A percentile compares a stretch with the other conserved stretches of the same genome.
Evolutionary conservation across 2,113 vertebrate species (phyloP).

Genomic region (Loxodonta africana): DNA sequence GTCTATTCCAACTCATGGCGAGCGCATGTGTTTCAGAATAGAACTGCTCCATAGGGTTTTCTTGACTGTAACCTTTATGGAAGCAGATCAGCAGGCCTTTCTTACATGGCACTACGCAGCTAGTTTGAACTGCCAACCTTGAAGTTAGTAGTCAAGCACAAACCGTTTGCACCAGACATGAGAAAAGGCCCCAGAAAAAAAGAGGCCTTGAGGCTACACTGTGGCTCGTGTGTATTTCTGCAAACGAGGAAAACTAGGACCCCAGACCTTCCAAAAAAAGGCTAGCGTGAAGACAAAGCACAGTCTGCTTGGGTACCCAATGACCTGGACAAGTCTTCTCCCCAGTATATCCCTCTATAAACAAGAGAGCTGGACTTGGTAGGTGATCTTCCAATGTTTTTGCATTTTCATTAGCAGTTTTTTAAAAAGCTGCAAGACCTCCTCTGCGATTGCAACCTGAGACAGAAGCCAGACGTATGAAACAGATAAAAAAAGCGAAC

Average conservation of each 20-base stretch:
- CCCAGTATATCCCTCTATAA: neutral
- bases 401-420: neutral
- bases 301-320: neutral
- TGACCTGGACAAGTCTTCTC: neutral
- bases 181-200: neutral
- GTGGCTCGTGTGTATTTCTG: neutral
- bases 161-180: neutral
- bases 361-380: neutral
- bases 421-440: constrained; percentile 33
- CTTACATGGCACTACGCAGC: neutral
- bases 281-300: neutral
- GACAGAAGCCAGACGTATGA: neutral
- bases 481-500: neutral
- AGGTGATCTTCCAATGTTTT: neutral
- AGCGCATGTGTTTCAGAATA: neutral
- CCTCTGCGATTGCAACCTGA: neutral
- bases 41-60: neutral
- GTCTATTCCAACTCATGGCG: neutral
- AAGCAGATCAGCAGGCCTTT: neutral
- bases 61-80: neutral
- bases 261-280: neutral
- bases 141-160: neutral
- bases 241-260: neutral
- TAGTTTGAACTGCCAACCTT: neutral
- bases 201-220: neutral